Conservation (phyloP, 2,888 invertebrate species). For the Autographa pulchrina region DNA sequence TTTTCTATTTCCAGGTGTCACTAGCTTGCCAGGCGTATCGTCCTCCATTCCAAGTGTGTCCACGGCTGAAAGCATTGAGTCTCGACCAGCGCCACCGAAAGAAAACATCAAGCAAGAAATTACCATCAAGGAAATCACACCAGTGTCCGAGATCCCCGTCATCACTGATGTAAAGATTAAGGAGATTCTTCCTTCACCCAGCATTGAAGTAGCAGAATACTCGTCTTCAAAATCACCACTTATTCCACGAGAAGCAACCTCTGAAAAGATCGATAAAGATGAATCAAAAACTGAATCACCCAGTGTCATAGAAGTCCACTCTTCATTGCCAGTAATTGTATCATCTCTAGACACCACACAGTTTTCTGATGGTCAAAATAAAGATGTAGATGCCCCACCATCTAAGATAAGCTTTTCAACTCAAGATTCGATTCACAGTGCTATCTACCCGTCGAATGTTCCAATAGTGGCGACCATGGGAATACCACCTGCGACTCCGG, state of each 20-base stretch:
- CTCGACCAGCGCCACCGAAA: slow-evolving; percentile 63
- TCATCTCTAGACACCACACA: slow-evolving; percentile 65
- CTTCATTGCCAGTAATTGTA: slow-evolving; percentile 58
- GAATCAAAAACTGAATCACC: slow-evolving; percentile 71
- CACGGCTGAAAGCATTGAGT: slow-evolving; percentile 61
- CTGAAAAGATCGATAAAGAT: slow-evolving; percentile 70
- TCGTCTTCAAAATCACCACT: slow-evolving; percentile 83
- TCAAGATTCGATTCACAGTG: slow-evolving; percentile 77
- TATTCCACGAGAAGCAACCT: slow-evolving; percentile 82
- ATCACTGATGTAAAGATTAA: slow-evolving; percentile 85
- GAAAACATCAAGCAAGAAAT: slow-evolving; percentile 79
- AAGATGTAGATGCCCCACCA: slow-evolving; percentile 69
- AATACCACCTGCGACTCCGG: slow-evolving; percentile 61
- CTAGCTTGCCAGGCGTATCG: slow-evolving; percentile 73
- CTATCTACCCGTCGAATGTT: slow-evolving; percentile 74
- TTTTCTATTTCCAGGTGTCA: slow-evolving; percentile 77
- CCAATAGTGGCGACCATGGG: slow-evolving; percentile 75
- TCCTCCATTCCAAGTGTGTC: slow-evolving; percentile 66
- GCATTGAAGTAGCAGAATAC: slow-evolving; percentile 80
- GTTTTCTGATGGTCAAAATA: slow-evolving; percentile 61
- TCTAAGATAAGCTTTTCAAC: slow-evolving; percentile 82
- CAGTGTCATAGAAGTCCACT: slow-evolving; percentile 69
- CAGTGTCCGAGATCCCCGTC: slow-evolving; percentile 85
- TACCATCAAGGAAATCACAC: slow-evolving; percentile 91
- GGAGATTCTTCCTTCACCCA: slow-evolving; percentile 81